phyloP scores from a whole-genome alignment of 64 coral and sea anemone species.

The Stichodactyla helianthus region DNA sequence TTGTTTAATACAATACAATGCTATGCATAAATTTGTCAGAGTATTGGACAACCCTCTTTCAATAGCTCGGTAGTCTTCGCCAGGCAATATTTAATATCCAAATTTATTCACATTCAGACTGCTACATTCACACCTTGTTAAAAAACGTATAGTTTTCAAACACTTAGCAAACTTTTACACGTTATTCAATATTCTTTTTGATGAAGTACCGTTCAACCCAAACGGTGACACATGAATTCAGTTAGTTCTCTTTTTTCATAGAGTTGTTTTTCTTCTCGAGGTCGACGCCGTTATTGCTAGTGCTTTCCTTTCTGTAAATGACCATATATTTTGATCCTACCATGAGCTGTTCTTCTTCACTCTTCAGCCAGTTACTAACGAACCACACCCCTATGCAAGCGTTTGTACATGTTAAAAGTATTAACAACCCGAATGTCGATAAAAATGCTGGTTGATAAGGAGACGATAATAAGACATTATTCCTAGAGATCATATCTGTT shows the following conservation, averaged over 20 bases:
- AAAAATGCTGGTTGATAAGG: background rate
- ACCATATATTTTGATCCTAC: conserved; percentile 1
- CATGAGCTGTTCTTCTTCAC: background rate
- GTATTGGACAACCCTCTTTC: too few species aligned
- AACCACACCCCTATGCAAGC: background rate
- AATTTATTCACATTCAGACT: too few species aligned
- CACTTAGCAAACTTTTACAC: too few species aligned
- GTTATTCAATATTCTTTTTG: too few species aligned
- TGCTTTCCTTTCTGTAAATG: background rate
- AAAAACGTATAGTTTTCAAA: too few species aligned
- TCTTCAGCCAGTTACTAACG: background rate
- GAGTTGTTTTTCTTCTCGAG: background rate
- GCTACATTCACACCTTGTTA: too few species aligned
- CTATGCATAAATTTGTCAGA: too few species aligned
- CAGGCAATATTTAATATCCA: too few species aligned
- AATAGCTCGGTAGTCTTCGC: too few species aligned
- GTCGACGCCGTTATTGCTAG: background rate
- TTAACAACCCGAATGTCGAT: background rate
- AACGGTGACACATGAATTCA: too few species aligned
- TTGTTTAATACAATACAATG: too few species aligned
- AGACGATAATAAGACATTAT: background rate
- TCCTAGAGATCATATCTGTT: background rate
- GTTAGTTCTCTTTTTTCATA: background rate
- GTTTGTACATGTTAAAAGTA: background rate
- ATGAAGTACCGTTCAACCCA: too few species aligned